Conservation (phyloP, 2,113 vertebrate genomes). For the Benitochromis conjunctus region DNA sequence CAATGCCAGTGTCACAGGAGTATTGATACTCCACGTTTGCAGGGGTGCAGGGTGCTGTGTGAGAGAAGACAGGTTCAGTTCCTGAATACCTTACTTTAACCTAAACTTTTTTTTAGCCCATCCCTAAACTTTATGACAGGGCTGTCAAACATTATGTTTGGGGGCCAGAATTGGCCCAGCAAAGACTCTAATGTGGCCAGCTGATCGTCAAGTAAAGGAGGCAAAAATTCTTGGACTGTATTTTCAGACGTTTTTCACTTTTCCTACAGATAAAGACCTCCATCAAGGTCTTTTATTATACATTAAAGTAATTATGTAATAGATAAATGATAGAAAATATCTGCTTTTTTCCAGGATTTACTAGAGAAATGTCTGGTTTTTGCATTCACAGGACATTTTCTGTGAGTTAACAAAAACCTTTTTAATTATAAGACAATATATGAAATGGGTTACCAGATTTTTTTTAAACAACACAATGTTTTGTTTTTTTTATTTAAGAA, state of each 20-base stretch:
- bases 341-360: fast-evolving
- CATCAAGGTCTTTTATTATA: neutral
- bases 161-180: neutral
- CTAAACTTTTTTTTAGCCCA: neutral
- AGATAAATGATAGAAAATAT: neutral
- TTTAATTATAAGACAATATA: neutral
- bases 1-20: constrained; percentile 50
- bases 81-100: neutral
- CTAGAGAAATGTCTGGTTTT: fast-evolving
- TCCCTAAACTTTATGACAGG: neutral
- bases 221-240: neutral
- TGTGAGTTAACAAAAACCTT: neutral
- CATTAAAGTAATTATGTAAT: neutral
- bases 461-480: neutral
- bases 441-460: neutral
- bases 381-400: neutral
- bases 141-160: neutral
- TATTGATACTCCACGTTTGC: constrained; percentile 46
- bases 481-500: fast-evolving
- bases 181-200: neutral
- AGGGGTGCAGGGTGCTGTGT: constrained; percentile 69
- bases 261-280: neutral
- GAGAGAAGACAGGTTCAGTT: neutral
- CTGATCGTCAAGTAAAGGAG: no score
- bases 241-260: neutral